Evolutionary conservation across 2,797 vertebrate species (phyloP), one percentile per base, ranked within the genome.

Genomic region (Zalophus californianus): DNA sequence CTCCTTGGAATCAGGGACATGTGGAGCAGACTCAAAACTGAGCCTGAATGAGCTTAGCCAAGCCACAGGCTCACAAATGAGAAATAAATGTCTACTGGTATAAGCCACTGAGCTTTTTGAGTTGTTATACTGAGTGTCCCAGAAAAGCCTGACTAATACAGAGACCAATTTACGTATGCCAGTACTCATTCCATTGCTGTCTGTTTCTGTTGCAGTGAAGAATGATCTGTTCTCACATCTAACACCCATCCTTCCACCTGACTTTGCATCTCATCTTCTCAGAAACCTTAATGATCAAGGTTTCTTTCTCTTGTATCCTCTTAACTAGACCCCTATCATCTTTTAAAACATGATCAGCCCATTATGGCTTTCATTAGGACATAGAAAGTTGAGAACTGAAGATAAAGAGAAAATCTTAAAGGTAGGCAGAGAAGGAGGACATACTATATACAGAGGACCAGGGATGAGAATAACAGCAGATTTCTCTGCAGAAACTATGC

Each of bases 401-500:
- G 75, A 27, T 27, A 84, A 84, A 90, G n/a, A 86, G 58, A 83
- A 48, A 48, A 54, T 25, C n/a, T n/a, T 86, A 64, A 79, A 88
- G 66, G 41, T 25, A 32, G 3, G 10, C 66, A 56, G 79, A 58
- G 85, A 27, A 38, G 44, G 54, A 80, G 56, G 48, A 70, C 89
- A 35, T 8, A 23, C n/a, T n/a, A 32, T 10, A 21, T 35, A 20
- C 15, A 32, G 87, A 70, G 14, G 62, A 66, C 8, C 5, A 10
- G 23, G 50, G 8, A 8, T 2, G 14, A 60, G 72, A n/a, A 21
- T 44, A 2, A 48, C 52, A 56, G 4, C 70, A 66, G 92, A 82
- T 66, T 90, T 77, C 14, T 54, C 62, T 8, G 38, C 48, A 29
- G 68, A 89, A 77, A 90, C 64, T 52, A 32, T 60, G 38, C 14